Percentiles rank a stretch among this genome's conserved stretches.
These are phyloP conservation scores for Pocillopora damicornis DNA, from an alignment of 64 coral and sea anemone species.

Conservation along the genomic window DNA sequence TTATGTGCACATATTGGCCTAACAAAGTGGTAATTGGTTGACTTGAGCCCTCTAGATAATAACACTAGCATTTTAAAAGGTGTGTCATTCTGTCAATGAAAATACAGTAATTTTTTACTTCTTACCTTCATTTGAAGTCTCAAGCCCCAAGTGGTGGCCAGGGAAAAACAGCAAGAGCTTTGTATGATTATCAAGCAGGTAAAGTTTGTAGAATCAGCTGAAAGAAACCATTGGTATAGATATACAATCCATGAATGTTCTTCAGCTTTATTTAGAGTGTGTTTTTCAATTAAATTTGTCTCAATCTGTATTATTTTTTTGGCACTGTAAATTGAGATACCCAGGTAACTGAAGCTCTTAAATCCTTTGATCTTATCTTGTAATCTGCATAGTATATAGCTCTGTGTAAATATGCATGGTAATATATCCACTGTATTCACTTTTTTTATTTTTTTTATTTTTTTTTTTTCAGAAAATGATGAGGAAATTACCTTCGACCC, in stretches of 20 bases:
- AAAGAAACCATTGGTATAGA: background rate
- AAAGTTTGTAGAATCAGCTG: background rate
- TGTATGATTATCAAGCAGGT: conserved; percentile 98
- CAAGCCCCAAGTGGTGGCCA: conserved; percentile 5
- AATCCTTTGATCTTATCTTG: too few species aligned
- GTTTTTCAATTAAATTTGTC: background rate
- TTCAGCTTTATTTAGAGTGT: background rate
- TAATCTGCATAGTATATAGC: too few species aligned
- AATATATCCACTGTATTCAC: background rate
- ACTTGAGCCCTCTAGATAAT: too few species aligned
- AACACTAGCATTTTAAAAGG: too few species aligned
- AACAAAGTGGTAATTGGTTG: too few species aligned
- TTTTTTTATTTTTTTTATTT: background rate
- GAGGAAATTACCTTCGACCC: conserved; percentile 90
- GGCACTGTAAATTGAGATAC: too few species aligned
- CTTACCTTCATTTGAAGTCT: background rate
- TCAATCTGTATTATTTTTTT: background rate
- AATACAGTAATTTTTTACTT: background rate
- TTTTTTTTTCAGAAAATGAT: conserved; percentile 52
- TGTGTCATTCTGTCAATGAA: background rate
- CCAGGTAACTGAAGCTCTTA: too few species aligned
- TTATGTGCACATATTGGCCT: too few species aligned
- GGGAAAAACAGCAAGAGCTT: conserved; percentile 61
- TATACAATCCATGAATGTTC: background rate
- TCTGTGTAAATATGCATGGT: background rate